Evolutionary conservation across 1,140 invertebrate genomes (phyloP), one percentile per base, ranked within the genome.

Genomic region (Eufriesea mexicana): DNA sequence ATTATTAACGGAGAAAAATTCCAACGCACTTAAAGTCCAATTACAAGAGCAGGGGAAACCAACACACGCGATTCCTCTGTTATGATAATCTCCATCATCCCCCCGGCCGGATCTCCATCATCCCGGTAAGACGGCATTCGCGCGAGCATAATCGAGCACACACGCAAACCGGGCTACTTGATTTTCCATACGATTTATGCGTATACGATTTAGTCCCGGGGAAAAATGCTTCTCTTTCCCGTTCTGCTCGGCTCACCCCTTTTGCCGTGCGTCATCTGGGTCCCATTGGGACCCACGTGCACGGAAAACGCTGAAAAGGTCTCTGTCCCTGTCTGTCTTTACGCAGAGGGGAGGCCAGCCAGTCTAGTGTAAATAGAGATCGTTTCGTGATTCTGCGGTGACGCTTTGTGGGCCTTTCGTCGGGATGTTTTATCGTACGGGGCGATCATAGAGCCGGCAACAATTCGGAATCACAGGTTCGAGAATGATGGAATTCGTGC

Each of bases 321-420:
- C 61, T 47, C 59, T 18, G 2, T 14, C 23, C 35, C 47, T 42
- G 18, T 55, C 14, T 45, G 49, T 55, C 68, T 42, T n/a, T 73
- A 35, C 16, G 42, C 14, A 67, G 72, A 57, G 79, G 79, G 18
- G 51, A 74, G 5, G 61, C 51, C 25, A 23, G 14, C n/a, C 20
- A 28, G 55, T 35, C 25, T 59, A 61, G 57, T 68, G 79, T 76
- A 82, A 82, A 82, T 76, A 82, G 62, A 82, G 79, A 82, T 82
- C 62, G 79, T 66, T 49, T 23, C 62, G 45, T 67, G 79, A 82
- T 82, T 82, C 54, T 82, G 79, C 28, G 79, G 79, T 81, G 79
- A 81, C 72, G 79, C 79, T 76, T 82, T 75, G 79, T 76, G 79
- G 72, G 51, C 79, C 79, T 82, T 82, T 82, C 79, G 62, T 67